phyloP scores from a whole-genome alignment of 2,113 vertebrate genomes.

The Mesembrinibis cayennensis region DNA sequence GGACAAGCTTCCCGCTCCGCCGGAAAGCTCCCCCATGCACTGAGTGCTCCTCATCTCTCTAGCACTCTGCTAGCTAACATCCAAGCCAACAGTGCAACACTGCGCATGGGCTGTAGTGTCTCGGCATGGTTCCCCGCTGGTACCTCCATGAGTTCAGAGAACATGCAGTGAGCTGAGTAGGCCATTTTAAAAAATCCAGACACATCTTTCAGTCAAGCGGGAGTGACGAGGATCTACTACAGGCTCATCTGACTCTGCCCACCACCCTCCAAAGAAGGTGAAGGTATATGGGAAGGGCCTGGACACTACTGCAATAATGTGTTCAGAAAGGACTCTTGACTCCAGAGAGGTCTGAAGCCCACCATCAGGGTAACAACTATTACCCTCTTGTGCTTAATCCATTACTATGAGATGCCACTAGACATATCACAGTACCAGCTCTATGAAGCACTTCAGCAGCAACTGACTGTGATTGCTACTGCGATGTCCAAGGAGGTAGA shows the following conservation, averaged over 20 bases:
- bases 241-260: not conserved
- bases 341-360: not conserved
- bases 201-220: not conserved
- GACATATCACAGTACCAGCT: not conserved
- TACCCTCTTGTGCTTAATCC: not conserved
- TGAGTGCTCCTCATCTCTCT: not conserved
- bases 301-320: not conserved
- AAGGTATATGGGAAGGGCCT: not conserved
- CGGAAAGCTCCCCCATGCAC: rapidly evolving
- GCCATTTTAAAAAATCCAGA: not conserved
- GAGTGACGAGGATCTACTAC: not conserved
- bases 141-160: not conserved
- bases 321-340: not conserved
- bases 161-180: rapidly evolving
- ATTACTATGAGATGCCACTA: not conserved
- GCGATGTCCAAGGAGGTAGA: not conserved
- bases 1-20: not conserved
- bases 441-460: not conserved
- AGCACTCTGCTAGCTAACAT: not conserved
- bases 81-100: not conserved
- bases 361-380: not conserved
- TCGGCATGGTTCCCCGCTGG: not conserved
- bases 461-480: not conserved
- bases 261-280: not conserved
- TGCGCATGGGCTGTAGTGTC: rapidly evolving